Percentiles rank a stretch among this genome's conserved stretches.
Conservation (phyloP, 1,140 invertebrate genomes). For the Ceratina australensis region DNA sequence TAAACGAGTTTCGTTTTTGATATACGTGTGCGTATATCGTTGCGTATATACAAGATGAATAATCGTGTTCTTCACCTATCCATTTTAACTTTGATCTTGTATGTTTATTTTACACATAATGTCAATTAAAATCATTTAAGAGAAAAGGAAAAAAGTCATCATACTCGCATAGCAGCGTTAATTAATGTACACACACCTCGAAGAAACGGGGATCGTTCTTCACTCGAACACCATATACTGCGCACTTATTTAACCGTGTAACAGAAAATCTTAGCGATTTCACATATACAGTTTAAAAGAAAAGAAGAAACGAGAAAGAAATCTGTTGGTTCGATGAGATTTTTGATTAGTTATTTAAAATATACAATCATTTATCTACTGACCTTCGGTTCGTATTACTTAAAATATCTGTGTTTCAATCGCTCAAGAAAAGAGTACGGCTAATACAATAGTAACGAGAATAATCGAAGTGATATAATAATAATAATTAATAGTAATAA, state of each 20-base stretch:
- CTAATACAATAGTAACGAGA: constrained; percentile 31
- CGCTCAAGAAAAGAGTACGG: constrained; percentile 33
- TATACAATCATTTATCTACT: constrained; percentile 2
- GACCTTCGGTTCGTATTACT: background rate
- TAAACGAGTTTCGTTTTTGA: constrained; percentile 2
- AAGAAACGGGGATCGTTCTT: background rate
- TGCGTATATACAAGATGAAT: constrained; percentile 50
- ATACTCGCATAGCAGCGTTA: constrained; percentile 68
- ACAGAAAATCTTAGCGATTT: background rate
- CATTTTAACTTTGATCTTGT: constrained; percentile 64
- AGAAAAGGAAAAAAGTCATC: constrained; percentile 57
- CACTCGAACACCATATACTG: background rate
- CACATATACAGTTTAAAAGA: background rate
- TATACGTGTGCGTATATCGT: constrained; percentile 49
- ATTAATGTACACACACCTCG: constrained; percentile 31
- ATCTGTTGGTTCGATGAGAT: background rate
- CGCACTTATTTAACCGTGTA: background rate
- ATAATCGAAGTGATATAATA: constrained; percentile 38
- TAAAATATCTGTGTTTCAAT: constrained; percentile 9
- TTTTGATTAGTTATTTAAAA: constrained; percentile 17
- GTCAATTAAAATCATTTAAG: constrained; percentile 64
- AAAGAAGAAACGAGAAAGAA: background rate
- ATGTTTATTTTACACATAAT: constrained; percentile 75
- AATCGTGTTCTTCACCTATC: constrained; percentile 43
- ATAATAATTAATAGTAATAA: constrained; percentile 34